Evolutionary conservation across 2,888 invertebrate species (phyloP), one percentile per base, ranked within the genome.

Genomic region (Serrognathus titanus): DNA sequence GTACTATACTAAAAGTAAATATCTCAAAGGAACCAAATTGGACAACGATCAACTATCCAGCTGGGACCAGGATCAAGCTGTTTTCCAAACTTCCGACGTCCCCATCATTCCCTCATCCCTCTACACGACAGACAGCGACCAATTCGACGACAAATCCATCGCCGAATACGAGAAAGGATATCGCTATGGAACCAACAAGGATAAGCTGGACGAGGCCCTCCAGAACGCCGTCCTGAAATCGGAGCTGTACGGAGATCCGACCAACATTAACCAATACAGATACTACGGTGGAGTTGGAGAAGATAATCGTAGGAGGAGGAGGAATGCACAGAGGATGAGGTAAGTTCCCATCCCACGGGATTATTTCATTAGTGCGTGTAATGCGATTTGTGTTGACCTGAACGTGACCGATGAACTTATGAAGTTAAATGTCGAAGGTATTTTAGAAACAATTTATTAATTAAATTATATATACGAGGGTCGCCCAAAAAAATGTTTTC

Each of bases 151-250:
- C 55, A 77, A 76, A 62, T 68, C 73, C 9, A 58, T 77, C 20
- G 64, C 71, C 5, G 76, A 77, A 39, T 77, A 76, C 61, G 77
- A 76, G 56, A 77, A 77, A 59, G 76, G 73, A 13, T 76, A 71
- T 58, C 71, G 72, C 43, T 77, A 77, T 53, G 76, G 73, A 6
- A 70, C 72, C 12, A 74, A 72, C 55, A 73, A 74, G 54, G 76
- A 75, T 35, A 73, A 74, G 55, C 59, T 78, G 57, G 76, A 78
- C 61, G 75, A 77, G 57, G 75, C 75, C 16, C 57, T 84, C 37
- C 83, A 85, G 68, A 85, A 85, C 67, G 82, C 85, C 45, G 82
- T 85, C 56, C 79, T 85, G 78, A 81, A 85, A 65, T 82, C 84
- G 8, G 84, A 85, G 68, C 65, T 84, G 58, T 85, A 84, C 60